phyloP scores from a whole-genome alignment of 2,797 vertebrate species.

The Hylomyscus alleni region DNA sequence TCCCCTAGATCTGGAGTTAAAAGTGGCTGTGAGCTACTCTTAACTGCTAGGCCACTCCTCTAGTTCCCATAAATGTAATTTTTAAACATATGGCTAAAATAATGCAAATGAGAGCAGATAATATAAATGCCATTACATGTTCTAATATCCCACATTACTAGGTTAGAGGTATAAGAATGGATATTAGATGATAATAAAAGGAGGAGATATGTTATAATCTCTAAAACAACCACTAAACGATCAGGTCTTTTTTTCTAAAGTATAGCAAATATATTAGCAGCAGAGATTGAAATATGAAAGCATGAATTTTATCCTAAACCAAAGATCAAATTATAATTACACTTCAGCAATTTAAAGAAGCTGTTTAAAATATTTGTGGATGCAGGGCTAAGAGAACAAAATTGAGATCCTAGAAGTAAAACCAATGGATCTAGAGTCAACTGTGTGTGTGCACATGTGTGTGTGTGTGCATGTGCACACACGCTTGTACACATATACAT shows the following conservation, averaged over 20 bases:
- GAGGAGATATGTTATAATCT: background rate
- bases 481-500: accelerated
- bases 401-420: background rate
- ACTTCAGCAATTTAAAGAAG: background rate
- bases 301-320: constrained; percentile 31
- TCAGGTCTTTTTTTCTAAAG: background rate
- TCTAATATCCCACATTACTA: background rate
- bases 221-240: background rate
- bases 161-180: background rate
- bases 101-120: background rate
- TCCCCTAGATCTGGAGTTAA: background rate
- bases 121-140: background rate
- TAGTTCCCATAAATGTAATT: background rate
- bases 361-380: background rate
- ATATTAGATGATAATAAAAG: background rate
- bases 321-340: constrained; percentile 23
- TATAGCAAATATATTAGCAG: background rate
- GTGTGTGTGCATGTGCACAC: background rate
- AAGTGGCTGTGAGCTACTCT: background rate
- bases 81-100: background rate
- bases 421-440: background rate
- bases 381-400: background rate
- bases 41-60: background rate
- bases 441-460: too few species aligned
- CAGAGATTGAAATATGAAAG: background rate